A percentile compares a stretch with the other conserved stretches of the same genome.
These are phyloP conservation scores for Psammodynastes pulverulentus DNA, from an alignment of 2,113 vertebrate genomes.

Conservation along the genomic window DNA sequence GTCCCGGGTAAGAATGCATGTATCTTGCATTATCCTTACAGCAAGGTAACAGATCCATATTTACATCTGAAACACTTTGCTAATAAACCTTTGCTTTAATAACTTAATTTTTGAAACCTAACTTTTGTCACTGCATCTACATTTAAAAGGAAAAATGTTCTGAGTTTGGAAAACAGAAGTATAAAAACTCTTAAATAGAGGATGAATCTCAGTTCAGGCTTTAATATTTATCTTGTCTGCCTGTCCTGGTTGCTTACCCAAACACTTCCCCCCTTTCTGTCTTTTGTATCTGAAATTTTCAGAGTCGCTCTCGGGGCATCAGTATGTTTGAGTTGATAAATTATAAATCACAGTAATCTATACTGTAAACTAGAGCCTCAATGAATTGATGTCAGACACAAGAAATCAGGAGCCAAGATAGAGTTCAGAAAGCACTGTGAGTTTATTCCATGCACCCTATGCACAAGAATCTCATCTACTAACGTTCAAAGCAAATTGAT, in stretches of 20 bases:
- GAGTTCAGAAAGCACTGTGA: not conserved
- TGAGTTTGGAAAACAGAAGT: not conserved
- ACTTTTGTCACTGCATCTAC: not conserved
- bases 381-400: not conserved
- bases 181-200: not conserved
- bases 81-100: not conserved
- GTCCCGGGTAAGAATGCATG: constrained; percentile 84
- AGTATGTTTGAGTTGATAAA: not conserved
- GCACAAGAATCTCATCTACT: not conserved
- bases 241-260: not conserved
- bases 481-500: not conserved
- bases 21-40: not conserved
- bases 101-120: not conserved
- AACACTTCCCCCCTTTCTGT: not conserved
- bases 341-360: not conserved
- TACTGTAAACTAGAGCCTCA: not conserved
- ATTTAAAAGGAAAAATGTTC: not conserved
- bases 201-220: not conserved
- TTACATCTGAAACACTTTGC: not conserved
- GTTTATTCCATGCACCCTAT: not conserved
- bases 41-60: not conserved
- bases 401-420: not conserved
- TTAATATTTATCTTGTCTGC: not conserved
- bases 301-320: not conserved
- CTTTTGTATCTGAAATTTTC: not conserved